phyloP scores from a whole-genome alignment of 2,888 invertebrate genomes.

The Theretra japonica region DNA sequence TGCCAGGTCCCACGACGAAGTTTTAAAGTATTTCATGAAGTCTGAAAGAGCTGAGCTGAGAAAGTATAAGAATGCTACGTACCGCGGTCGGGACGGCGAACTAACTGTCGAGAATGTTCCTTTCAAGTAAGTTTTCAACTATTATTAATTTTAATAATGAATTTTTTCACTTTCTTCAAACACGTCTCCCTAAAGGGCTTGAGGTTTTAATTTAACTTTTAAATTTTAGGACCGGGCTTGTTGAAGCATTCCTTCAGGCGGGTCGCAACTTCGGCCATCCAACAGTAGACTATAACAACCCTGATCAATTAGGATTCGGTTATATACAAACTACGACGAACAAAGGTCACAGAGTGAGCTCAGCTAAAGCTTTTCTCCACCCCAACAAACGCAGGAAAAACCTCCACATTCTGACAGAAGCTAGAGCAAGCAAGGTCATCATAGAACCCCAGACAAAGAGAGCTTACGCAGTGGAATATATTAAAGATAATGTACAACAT shows the following conservation, averaged over 20 bases:
- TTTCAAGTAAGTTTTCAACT: slow-evolving; percentile 70
- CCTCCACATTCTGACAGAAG: slow-evolving; percentile 79
- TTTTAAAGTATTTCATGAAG: slow-evolving; percentile 86
- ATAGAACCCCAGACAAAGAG: slow-evolving; percentile 84
- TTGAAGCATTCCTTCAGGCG: slow-evolving; percentile 85
- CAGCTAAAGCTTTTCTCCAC: slow-evolving; percentile 87
- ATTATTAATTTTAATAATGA: slow-evolving; percentile 45
- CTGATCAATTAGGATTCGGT: slow-evolving; percentile 86
- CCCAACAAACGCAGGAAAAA: slow-evolving; percentile 87
- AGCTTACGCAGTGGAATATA: slow-evolving; percentile 89
- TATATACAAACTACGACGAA: slow-evolving; percentile 80
- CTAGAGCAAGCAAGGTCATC: slow-evolving; percentile 71
- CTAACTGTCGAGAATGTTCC: slow-evolving; percentile 86
- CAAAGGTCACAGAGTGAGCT: slow-evolving; percentile 87
- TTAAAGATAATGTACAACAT: slow-evolving; percentile 79
- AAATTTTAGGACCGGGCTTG: slow-evolving; percentile 77
- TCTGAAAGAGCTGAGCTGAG: slow-evolving; percentile 83
- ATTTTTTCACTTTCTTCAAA: slow-evolving; percentile 45
- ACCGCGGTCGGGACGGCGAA: slow-evolving; percentile 86
- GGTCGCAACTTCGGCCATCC: slow-evolving; percentile 84
- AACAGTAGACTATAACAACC: slow-evolving; percentile 86
- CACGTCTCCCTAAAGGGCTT: slow-evolving; percentile 24
- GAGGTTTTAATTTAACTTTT: not conserved
- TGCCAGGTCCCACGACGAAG: slow-evolving; percentile 86
- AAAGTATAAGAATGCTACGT: slow-evolving; percentile 78